phyloP scores from a whole-genome alignment of 2,888 invertebrate genomes.

The Ischnus inquisitorius region DNA sequence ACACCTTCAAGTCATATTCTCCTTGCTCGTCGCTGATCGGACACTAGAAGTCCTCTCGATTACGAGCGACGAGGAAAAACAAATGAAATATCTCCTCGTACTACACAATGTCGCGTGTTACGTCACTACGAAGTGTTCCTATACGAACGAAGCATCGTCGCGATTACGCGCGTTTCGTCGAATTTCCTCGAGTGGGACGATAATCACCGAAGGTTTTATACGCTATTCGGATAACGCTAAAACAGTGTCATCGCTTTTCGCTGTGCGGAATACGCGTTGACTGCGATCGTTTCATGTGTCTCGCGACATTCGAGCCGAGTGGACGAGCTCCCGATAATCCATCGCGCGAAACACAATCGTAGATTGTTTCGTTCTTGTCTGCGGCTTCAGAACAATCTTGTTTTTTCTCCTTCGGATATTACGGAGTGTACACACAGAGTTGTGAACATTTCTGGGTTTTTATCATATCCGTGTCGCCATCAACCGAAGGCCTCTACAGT shows the following conservation, averaged over 20 bases:
- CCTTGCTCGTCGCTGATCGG: constrained; percentile 73
- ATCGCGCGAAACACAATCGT: background rate
- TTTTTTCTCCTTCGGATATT: background rate
- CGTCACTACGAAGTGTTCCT: constrained; percentile 50
- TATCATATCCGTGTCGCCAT: too few species aligned
- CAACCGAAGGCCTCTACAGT: too few species aligned
- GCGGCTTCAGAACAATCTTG: too few species aligned
- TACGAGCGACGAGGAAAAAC: too few species aligned
- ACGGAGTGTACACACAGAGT: too few species aligned
- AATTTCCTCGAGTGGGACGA: background rate
- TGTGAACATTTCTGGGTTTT: too few species aligned
- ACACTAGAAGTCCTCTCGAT: too few species aligned
- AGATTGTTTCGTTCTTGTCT: background rate
- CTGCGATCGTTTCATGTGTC: background rate
- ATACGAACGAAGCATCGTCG: constrained; percentile 12
- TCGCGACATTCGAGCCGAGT: background rate
- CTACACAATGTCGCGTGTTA: background rate
- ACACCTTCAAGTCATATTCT: constrained; percentile 87
- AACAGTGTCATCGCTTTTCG: too few species aligned
- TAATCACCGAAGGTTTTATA: background rate
- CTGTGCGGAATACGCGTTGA: background rate
- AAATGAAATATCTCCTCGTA: background rate
- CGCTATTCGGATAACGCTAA: background rate
- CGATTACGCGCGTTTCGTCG: background rate
- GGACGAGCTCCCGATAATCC: too few species aligned